These are phyloP conservation scores for Hydractinia echinata DNA, from an alignment of 30 jellyfish, hydroid and myxozoan genomes.

Conservation along the genomic window DNA sequence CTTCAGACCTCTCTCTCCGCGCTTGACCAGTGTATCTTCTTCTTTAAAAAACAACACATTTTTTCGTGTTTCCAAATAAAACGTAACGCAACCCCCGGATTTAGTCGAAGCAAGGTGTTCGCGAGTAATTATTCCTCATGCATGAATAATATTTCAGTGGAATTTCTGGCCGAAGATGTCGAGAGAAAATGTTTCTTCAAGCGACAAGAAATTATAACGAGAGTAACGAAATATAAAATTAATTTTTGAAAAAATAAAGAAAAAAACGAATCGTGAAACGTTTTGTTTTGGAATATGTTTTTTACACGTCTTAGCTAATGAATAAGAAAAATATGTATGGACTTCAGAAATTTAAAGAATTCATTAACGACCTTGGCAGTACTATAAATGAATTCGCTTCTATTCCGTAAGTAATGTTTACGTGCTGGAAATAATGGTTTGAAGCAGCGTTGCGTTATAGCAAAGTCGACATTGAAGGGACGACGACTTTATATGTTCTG, in stretches of 20 bases:
- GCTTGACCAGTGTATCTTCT: no score
- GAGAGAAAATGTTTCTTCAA: conserved; percentile 40
- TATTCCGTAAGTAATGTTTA: conserved; percentile 62
- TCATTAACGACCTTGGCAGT: conserved; percentile 82
- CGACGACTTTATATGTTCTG: no score
- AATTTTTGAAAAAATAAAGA: no score
- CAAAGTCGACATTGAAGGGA: no score
- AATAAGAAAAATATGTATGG: conserved; percentile 53
- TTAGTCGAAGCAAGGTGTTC: conserved; percentile 31
- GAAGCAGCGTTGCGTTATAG: no score
- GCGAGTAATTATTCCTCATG: background rate
- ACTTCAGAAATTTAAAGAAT: conserved; percentile 75
- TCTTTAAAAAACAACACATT: no score
- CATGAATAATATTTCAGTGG: conserved; percentile 3
- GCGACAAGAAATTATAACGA: background rate
- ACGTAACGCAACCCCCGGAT: conserved; percentile 32
- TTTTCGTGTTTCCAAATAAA: no score
- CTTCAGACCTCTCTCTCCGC: no score
- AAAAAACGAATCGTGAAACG: no score
- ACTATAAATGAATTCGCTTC: conserved; percentile 79
- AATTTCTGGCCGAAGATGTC: background rate
- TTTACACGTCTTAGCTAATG: background rate
- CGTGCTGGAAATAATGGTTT: no score
- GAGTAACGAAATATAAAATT: no score
- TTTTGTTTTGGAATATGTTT: background rate